These are phyloP conservation scores for Ellobium chinense DNA, from an alignment of 2,888 invertebrate genomes.

Conservation along the genomic window DNA sequence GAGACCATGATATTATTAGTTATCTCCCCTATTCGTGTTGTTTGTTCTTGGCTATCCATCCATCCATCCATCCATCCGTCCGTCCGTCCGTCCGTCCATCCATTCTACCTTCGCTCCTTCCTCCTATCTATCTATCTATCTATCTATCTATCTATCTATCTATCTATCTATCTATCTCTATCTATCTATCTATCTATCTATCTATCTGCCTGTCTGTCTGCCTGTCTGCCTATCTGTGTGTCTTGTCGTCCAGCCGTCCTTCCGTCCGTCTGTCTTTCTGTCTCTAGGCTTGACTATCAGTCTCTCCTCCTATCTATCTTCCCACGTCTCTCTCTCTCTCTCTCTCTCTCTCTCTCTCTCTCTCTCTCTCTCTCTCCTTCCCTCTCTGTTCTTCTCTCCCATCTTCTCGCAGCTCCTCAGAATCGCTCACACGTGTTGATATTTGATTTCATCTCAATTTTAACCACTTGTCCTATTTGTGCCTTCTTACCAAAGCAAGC, in stretches of 20 bases:
- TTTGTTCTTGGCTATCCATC: neutral
- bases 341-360: neutral
- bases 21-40: neutral
- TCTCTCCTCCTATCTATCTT: neutral
- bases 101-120: neutral
- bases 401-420: too few species aligned
- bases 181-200: neutral
- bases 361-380: neutral
- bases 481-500: neutral
- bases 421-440: neutral
- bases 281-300: neutral
- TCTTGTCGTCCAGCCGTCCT: neutral
- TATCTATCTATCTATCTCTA: neutral
- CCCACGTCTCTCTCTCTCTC: neutral
- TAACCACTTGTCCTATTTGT: neutral
- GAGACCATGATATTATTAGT: neutral
- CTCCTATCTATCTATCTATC: neutral
- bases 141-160: neutral
- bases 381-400: neutral
- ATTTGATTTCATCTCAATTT: neutral
- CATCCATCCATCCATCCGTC: neutral
- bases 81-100: neutral
- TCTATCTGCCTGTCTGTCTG: conserved; percentile 6
- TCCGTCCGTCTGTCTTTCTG: neutral
- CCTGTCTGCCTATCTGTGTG: neutral